Percentiles rank a stretch among this genome's conserved stretches.
These are phyloP conservation scores for Caranx melampygus DNA, from an alignment of 2,113 vertebrate genomes.

Conservation along the genomic window DNA sequence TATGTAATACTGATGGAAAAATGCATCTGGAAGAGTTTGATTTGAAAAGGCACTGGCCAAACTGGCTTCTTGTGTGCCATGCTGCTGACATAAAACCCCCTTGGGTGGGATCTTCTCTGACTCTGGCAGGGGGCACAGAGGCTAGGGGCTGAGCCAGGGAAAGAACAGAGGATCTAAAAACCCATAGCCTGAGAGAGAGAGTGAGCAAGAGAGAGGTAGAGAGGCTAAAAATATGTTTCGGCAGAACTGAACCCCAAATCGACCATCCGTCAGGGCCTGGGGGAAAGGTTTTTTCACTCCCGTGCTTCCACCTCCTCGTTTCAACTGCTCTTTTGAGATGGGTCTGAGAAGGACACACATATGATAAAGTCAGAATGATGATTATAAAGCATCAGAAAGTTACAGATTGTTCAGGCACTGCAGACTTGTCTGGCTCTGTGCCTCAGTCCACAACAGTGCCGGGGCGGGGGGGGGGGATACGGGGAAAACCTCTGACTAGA, in stretches of 20 bases:
- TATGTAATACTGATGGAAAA: constrained; percentile 34
- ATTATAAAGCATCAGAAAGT: constrained; percentile 32
- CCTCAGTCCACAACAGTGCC: constrained; percentile 21
- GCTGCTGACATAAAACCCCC: constrained; percentile 39
- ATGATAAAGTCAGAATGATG: constrained; percentile 32
- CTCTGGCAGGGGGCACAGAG: constrained; percentile 37
- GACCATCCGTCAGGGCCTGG: constrained; percentile 5
- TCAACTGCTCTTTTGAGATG: constrained; percentile 34
- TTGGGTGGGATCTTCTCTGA: constrained; percentile 48
- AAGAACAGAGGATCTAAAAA: constrained; percentile 51
- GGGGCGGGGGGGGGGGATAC: not conserved
- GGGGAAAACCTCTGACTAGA: not conserved
- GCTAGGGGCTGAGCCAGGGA: constrained; percentile 25
- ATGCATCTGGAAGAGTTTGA: constrained; percentile 39
- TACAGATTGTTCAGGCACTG: constrained; percentile 32
- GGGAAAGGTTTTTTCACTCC: constrained; percentile 5
- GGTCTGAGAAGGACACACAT: constrained; percentile 23
- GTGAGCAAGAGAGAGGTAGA: not conserved
- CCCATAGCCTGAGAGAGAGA: not conserved
- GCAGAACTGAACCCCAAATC: constrained; percentile 19
- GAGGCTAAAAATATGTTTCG: constrained; percentile 28
- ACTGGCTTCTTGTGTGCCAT: constrained; percentile 44
- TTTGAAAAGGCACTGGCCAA: constrained; percentile 34
- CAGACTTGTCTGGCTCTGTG: constrained; percentile 29
- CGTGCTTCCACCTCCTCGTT: not conserved